Evolutionary conservation across 2,888 invertebrate species (phyloP), one percentile per base, ranked within the genome.

Genomic region (Tipula unca): DNA sequence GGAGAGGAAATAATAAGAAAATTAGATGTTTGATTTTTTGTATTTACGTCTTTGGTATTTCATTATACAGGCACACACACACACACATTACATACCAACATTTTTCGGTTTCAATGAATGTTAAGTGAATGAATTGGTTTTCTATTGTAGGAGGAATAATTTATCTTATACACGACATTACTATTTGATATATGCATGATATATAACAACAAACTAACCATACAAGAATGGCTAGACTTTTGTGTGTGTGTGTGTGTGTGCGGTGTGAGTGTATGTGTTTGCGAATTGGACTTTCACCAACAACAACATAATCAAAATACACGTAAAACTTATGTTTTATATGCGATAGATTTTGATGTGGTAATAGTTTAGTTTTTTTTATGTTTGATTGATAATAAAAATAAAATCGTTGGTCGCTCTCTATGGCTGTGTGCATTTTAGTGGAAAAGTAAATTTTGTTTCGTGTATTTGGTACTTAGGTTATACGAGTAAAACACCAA

Each of bases 51-150:
- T 17, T 48, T 17, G 10, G 69, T 69, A 69, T 69, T 69, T 69
- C 69, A 69, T 69, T 69, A 39, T n/a, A n/a, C n/a, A n/a, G n/a
- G n/a, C n/a, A n/a, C 35, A 35, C 35, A 35, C 35, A 35, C 35
- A 35, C 39, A 39, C 39, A 39, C 6, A 39, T 39, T 39, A 48
- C 48, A 48, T 48, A 69, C 25, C 69, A 69, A 69, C 20, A 69
- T 69, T 69, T 69, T 69, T 69, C 69, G 69, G 69, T 69, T 69
- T 69, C 69, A 69, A 69, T 69, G 69, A 69, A 69, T 69, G 25
- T 69, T 69, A 69, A 69, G 25, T 6, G 25, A 69, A 69, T 25
- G 69, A 69, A 69, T 69, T 13, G 69, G 69, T 69, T 69, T 69
- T 69, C 69, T 25, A 69, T 69, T 69, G 69, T 25, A 69, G 69